A percentile compares a stretch with the other conserved stretches of the same genome.
Evolutionary conservation across 2,888 invertebrate genomes (phyloP).

Genomic region (Zonitis immaculata): DNA sequence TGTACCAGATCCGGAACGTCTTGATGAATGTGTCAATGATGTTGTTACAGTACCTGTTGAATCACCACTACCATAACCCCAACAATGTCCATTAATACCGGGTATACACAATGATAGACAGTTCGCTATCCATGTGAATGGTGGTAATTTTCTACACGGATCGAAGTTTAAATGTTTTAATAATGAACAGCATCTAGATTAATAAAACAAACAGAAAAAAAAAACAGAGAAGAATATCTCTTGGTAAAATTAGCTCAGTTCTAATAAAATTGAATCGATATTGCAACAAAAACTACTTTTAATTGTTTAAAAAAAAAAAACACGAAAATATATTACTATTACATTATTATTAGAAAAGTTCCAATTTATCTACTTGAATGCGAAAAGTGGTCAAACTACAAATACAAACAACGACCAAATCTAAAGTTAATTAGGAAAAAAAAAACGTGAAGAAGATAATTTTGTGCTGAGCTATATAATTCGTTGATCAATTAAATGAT

Average conservation of each 20-base stretch:
- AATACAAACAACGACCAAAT: no score
- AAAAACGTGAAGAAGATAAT: no score
- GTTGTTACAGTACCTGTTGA: constrained; percentile 42
- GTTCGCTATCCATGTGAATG: constrained; percentile 67
- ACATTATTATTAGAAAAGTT: neutral
- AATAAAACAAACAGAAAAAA: neutral
- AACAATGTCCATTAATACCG: constrained; percentile 37
- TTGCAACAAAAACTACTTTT: no score
- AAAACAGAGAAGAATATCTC: neutral
- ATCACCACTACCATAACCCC: constrained; percentile 39
- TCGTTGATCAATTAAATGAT: no score
- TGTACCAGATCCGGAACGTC: constrained; percentile 43
- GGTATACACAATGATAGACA: constrained; percentile 43
- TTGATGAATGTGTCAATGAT: constrained; percentile 42
- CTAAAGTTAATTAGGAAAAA: no score
- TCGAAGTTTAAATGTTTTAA: constrained; percentile 40
- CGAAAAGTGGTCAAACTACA: no score
- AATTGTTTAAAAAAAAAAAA: no score
- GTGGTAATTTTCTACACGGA: constrained; percentile 58
- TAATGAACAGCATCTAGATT: constrained; percentile 39
- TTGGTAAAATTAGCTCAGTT: neutral
- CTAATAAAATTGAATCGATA: no score
- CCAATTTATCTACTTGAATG: neutral
- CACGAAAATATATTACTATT: neutral
- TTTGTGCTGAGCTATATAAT: no score